Evolutionary conservation across 1,140 invertebrate genomes (phyloP), one percentile per base, ranked within the genome.

Genomic region (Limonius californicus): DNA sequence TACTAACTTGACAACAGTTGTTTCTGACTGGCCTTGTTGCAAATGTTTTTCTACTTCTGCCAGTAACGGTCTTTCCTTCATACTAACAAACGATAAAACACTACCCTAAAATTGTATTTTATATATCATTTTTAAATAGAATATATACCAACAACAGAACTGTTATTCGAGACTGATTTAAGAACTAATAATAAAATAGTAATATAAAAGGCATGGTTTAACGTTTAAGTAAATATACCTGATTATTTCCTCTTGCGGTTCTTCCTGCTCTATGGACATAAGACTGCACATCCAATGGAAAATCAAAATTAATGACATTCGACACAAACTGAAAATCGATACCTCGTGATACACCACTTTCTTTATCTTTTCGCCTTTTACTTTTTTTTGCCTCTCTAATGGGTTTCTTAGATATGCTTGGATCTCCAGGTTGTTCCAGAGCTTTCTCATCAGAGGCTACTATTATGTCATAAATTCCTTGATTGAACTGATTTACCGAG

Each of bases 281-380:
- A 0, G 94, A 88, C 64, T 87, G 88, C 0, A 92, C 84, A 74
- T 91, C 89, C 0, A 83, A 73, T 0, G 97, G 97, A 78, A 98
- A 98, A 77, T 99, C 97, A 80, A 99, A 99, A 78, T 99, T 99
- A 32, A 99, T 91, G 0, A 99, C 93, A 81, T 98, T 98, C 0
- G 95, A 89, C 0, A 99, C 95, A 78, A 89, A 92, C 72, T 98
- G 94, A 77, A 99, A 99, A 79, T 99, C 97, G 64, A 99, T 97
- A 18, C 97, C 97, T 61, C 97, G 83, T 0, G 95, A 90, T 1
- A 98, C 91, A 16, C 96, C 95, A 30, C 92, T 96, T 77, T 99
- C 97, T 73, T 89, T 89, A 75, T 99, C 96, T 70, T 87, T 89
- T 64, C 85, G 89, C 0, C 88, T 79, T 76, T 89, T 91, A 11